A percentile compares a stretch with the other conserved stretches of the same genome.
phyloP scores from a whole-genome alignment of 2,797 vertebrate species.

The Sebastes diaconus region DNA sequence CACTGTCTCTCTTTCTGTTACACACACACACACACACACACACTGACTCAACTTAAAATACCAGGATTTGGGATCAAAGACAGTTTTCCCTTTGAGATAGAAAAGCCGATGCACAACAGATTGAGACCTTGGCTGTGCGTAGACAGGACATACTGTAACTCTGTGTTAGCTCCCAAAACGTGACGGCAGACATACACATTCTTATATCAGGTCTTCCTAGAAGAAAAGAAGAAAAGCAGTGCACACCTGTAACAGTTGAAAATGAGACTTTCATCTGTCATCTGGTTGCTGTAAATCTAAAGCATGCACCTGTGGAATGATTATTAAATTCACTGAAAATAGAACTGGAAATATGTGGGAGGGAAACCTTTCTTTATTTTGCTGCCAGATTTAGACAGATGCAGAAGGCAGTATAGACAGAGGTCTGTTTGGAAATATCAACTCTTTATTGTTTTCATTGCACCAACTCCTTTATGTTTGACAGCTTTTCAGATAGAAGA shows the following conservation, averaged over 20 bases:
- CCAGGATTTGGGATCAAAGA: conserved; percentile 30
- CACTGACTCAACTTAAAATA: background rate
- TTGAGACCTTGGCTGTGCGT: background rate
- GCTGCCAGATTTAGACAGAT: conserved; percentile 1
- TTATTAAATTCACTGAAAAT: conserved; percentile 1
- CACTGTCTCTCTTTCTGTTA: background rate
- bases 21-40: background rate
- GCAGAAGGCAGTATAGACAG: background rate
- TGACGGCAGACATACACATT: background rate
- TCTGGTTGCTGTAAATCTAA: conserved; percentile 7
- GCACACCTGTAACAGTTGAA: background rate
- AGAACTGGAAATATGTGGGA: background rate
- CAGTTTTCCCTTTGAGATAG: conserved; percentile 1
- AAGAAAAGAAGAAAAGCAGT: background rate
- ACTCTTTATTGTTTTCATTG: background rate
- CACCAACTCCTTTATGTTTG: background rate
- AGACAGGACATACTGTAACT: conserved; percentile 8
- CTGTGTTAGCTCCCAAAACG: background rate
- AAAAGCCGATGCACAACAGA: conserved; percentile 9
- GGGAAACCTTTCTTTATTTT: conserved; percentile 1
- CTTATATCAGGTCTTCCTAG: background rate
- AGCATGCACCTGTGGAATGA: conserved; percentile 7
- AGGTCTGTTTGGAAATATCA: background rate
- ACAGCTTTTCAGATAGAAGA: background rate
- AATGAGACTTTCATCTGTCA: conserved; percentile 25